Percentiles rank a stretch among this genome's conserved stretches.
Evolutionary conservation across 2,113 vertebrate species (phyloP).

Genomic region (Corapipo altera): DNA sequence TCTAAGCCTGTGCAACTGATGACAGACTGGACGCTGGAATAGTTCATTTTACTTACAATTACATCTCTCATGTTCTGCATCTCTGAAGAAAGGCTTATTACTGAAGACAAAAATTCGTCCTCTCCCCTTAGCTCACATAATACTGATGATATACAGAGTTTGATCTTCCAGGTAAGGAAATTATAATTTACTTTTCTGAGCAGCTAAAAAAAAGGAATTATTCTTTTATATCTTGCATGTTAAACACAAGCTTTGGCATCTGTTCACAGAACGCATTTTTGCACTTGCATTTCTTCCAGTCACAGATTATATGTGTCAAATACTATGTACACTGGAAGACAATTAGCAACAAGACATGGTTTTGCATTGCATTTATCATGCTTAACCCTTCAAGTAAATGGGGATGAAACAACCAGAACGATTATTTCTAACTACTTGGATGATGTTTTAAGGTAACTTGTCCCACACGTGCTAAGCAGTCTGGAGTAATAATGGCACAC

Average conservation of each 20-base stretch:
- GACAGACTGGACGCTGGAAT: slow-evolving; percentile 69
- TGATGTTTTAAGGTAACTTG: slow-evolving; percentile 9
- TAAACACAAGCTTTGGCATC: neutral
- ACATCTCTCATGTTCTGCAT: neutral
- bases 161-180: slow-evolving; percentile 73
- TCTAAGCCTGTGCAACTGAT: slow-evolving; percentile 50
- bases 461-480: slow-evolving; percentile 1
- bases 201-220: neutral
- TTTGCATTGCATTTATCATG: neutral
- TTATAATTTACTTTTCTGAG: slow-evolving; percentile 16
- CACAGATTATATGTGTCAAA: neutral
- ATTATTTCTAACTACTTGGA: neutral
- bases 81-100: slow-evolving; percentile 42
- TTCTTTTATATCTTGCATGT: neutral
- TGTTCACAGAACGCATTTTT: neutral
- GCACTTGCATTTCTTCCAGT: neutral
- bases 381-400: neutral
- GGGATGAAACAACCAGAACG: neutral
- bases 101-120: slow-evolving; percentile 29
- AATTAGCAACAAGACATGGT: neutral
- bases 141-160: slow-evolving; percentile 31
- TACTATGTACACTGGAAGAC: neutral
- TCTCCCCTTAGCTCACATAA: neutral
- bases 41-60: slow-evolving; percentile 56
- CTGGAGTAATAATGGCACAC: neutral